Evolutionary conservation across 35 echinoderm and acorn worm species (phyloP), one percentile per base, ranked within the genome.

Genomic region (Stichopus chloronotus): DNA sequence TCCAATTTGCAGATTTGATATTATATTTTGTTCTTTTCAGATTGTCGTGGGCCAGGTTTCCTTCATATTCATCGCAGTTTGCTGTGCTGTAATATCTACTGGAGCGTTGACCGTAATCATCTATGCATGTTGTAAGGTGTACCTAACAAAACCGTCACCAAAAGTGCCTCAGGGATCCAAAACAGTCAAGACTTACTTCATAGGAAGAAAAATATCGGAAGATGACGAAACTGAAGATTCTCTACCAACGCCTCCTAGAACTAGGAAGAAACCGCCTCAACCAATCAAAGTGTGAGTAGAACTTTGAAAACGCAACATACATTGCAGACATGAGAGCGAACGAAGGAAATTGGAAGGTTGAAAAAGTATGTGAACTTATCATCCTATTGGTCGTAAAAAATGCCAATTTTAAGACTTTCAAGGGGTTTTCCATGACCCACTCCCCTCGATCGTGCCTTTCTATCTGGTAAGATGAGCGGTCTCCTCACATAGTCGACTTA

Each of bases 161-260:
- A 89, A 72, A 53, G 65, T 89, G 52, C 87, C 87, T 69, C 87
- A 89, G 25, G 87, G 87, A 55, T 89, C 87, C 6, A 55, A 53
- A 83, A 89, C 65, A 65, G 87, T 89, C n/a, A 89, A 61, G 21
- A 89, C 87, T 55, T 89, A 72, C 9, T 89, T 89, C 87, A 72
- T 89, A 17, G 87, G 87, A 11, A 89, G 87, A 55, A 89, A 89
- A n/a, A 89, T 89, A 65, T 89, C 87, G 5, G 87, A 89, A 74
- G 87, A 89, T 89, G 87, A 89, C 59, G 87, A 89, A 71, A 89
- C 87, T 9, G 87, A 89, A 72, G 87, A 89, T 89, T 89, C 60
- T 8, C 25, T 71, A 30, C 87, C 87, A 59, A 30, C 87, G 0
- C 59, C 87, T 52, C 87, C 87, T 2, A 89, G 60, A 59, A 58